Evolutionary conservation across 2,113 vertebrate species (phyloP).

Genomic region (Proterorhinus semilunaris): DNA sequence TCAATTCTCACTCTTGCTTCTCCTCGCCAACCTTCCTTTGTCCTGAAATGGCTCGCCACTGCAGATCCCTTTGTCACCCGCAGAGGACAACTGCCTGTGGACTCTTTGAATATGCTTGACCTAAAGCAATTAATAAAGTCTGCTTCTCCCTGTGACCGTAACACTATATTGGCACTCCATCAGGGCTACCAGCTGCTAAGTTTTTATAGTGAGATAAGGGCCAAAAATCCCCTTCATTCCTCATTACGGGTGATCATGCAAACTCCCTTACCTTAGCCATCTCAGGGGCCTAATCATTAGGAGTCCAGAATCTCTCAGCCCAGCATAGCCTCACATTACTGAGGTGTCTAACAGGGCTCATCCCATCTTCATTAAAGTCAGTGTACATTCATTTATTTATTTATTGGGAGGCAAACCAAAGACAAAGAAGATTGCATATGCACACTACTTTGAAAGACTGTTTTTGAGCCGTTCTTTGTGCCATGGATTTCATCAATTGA

Average conservation of each 20-base stretch:
- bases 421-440: not conserved
- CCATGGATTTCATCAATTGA: conserved; percentile 23
- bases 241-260: conserved; percentile 18
- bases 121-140: conserved; percentile 26
- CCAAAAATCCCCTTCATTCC: conserved; percentile 5
- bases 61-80: conserved; percentile 23
- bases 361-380: conserved; percentile 19
- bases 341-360: conserved; percentile 17
- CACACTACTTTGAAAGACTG: conserved; percentile 6
- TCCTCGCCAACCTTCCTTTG: conserved; percentile 45
- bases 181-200: conserved; percentile 7
- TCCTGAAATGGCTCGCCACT: conserved; percentile 53
- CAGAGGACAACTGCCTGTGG: conserved; percentile 9
- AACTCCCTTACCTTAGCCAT: conserved; percentile 11
- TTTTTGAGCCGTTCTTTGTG: conserved; percentile 33
- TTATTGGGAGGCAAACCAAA: not conserved
- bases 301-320: conserved; percentile 9
- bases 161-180: conserved; percentile 9
- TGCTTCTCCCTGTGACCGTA: conserved; percentile 10
- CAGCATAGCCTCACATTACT: conserved; percentile 9
- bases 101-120: conserved; percentile 16
- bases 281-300: conserved; percentile 32
- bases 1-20: conserved; percentile 61
- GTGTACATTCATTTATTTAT: not conserved
- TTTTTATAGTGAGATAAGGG: conserved; percentile 7